Evolutionary conservation across 2,797 vertebrate genomes (phyloP).

Genomic region (Microcaecilia unicolor): DNA sequence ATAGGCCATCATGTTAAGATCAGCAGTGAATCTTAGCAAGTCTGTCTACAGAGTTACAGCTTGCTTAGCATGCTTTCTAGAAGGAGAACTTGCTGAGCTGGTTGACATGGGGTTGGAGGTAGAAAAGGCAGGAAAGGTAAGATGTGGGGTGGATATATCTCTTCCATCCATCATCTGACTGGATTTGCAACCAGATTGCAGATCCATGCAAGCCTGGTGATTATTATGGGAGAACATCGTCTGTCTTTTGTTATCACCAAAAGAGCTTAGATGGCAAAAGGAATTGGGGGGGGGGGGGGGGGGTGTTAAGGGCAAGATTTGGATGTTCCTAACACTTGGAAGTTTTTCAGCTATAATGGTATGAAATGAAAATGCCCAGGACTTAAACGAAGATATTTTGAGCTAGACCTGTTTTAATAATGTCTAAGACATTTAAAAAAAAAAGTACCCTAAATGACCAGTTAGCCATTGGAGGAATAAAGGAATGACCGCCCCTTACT

Average conservation of each 20-base stretch:
- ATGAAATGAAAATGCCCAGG: too few species aligned
- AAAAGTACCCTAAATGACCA: too few species aligned
- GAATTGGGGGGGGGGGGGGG: not conserved
- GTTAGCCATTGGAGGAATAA: too few species aligned
- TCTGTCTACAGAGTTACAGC: conserved; percentile 25
- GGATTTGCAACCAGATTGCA: conserved; percentile 27
- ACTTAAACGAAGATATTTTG: too few species aligned
- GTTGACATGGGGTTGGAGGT: conserved; percentile 25
- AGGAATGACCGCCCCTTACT: too few species aligned
- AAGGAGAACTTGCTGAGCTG: conserved; percentile 31
- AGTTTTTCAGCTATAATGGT: too few species aligned
- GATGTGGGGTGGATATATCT: conserved; percentile 37
- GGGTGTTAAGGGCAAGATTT: too few species aligned
- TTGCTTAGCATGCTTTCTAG: conserved; percentile 35
- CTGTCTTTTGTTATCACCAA: conserved; percentile 1
- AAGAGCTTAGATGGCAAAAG: too few species aligned
- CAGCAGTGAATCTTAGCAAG: conserved; percentile 23
- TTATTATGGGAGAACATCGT: conserved; percentile 13
- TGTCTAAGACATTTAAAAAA: too few species aligned
- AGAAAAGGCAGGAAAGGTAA: conserved; percentile 16
- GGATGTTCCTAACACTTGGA: too few species aligned
- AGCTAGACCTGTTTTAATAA: too few species aligned
- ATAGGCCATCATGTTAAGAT: too few species aligned
- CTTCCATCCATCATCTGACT: conserved; percentile 19
- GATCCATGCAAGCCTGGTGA: conserved; percentile 17